Evolutionary conservation across 2,888 invertebrate genomes (phyloP).

Genomic region (Cheilosia soror): DNA sequence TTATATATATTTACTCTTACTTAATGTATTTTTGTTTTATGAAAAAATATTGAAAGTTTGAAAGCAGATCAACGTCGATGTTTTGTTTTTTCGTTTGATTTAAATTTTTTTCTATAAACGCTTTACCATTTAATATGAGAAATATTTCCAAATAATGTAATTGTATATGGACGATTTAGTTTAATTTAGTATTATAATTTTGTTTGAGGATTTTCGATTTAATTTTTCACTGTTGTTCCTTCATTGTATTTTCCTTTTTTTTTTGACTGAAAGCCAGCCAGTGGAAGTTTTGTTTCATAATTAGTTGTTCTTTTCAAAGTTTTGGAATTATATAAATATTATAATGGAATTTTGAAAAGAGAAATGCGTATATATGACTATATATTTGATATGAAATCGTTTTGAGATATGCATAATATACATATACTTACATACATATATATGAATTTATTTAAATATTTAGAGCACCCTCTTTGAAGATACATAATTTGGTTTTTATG

Average conservation of each 20-base stretch:
- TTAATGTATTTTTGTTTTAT: conserved; percentile 40
- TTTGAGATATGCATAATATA: conserved; percentile 69
- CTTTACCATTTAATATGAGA: conserved; percentile 30
- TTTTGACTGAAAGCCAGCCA: conserved; percentile 63
- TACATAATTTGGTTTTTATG: conserved; percentile 19
- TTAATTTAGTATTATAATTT: conserved; percentile 6
- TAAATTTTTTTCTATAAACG: conserved; percentile 25
- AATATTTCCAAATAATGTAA: conserved; percentile 22
- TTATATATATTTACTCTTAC: background rate
- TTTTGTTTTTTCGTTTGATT: conserved; percentile 31
- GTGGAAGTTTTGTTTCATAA: conserved; percentile 64
- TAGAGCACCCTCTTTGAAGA: conserved; percentile 53
- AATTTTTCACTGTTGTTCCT: conserved; percentile 55
- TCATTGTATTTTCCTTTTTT: conserved; percentile 57
- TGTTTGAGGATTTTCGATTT: conserved; percentile 11
- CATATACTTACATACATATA: conserved; percentile 69
- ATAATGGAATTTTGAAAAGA: conserved; percentile 59
- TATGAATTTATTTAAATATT: conserved; percentile 48
- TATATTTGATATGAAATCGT: conserved; percentile 68
- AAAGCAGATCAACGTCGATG: conserved; percentile 62
- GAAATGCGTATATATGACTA: conserved; percentile 55
- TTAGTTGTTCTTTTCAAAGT: conserved; percentile 55
- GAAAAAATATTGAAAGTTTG: conserved; percentile 30
- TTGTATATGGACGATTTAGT: conserved; percentile 26
- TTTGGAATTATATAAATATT: conserved; percentile 43